These are phyloP conservation scores for Cephalopterus ornatus DNA, from an alignment of 2,113 vertebrate genomes.

Conservation along the genomic window DNA sequence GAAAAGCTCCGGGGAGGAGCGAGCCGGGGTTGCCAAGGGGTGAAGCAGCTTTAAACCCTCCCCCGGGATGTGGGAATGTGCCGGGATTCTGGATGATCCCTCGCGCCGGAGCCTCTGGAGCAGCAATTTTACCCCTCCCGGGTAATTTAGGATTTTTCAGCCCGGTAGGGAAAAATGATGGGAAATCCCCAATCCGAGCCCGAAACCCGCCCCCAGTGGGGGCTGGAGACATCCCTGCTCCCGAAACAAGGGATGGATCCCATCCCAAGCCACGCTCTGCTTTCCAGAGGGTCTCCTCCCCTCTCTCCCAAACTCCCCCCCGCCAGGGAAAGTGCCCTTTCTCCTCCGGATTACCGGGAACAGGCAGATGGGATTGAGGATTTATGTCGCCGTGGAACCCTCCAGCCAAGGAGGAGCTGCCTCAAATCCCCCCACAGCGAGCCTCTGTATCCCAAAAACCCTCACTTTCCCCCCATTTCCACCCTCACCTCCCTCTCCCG, in stretches of 20 bases:
- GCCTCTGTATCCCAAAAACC: neutral
- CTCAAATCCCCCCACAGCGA: neutral
- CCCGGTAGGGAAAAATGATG: accelerated
- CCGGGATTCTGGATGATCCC: neutral
- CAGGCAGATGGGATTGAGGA: neutral
- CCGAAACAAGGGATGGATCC: accelerated
- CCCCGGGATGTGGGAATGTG: neutral
- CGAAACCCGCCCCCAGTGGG: accelerated
- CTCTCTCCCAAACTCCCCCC: neutral
- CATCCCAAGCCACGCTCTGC: accelerated
- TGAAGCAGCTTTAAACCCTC: neutral
- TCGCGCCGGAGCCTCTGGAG: neutral
- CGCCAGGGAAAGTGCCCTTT: neutral
- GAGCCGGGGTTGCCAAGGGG: neutral
- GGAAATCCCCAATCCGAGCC: neutral
- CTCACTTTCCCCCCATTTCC: neutral
- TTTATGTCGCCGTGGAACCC: accelerated
- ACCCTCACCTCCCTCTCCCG: neutral
- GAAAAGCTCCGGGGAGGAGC: slow-evolving; percentile 12
- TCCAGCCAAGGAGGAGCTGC: neutral
- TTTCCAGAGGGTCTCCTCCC: neutral
- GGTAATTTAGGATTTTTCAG: neutral
- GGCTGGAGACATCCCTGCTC: neutral
- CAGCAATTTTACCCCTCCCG: too few species aligned
- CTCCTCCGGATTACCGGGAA: neutral